phyloP scores from a whole-genome alignment of 2,113 vertebrate species.

The Etia nguti region DNA sequence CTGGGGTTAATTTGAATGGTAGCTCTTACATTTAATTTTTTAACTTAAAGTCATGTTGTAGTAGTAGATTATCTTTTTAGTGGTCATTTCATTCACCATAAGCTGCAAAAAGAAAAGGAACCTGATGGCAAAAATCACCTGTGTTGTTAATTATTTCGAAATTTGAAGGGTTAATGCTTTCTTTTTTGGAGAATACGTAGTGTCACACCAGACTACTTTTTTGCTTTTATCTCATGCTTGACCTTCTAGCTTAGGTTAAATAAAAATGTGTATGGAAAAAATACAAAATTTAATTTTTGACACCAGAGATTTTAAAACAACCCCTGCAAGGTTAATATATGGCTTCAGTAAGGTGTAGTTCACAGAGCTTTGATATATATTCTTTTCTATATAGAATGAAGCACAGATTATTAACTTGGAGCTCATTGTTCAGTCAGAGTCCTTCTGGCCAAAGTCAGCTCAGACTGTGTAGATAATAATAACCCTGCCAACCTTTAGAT shows the following conservation, averaged over 20 bases:
- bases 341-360: background rate
- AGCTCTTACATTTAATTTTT: background rate
- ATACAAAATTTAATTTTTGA: background rate
- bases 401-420: slow-evolving; percentile 44
- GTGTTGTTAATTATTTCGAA: background rate
- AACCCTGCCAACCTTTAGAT: slow-evolving; percentile 44
- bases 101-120: background rate
- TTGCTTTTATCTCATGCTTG: background rate
- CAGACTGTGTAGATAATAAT: slow-evolving; percentile 41
- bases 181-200: background rate
- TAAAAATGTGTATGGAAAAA: background rate
- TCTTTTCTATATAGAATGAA: slow-evolving; percentile 18
- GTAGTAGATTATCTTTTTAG: background rate
- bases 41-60: background rate
- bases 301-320: background rate
- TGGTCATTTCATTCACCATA: background rate
- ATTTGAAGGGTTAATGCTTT: background rate
- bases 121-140: background rate
- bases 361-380: slow-evolving; percentile 14
- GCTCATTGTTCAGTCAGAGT: slow-evolving; percentile 26
- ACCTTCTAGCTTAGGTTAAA: background rate
- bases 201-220: background rate
- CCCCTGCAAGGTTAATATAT: slow-evolving; percentile 8
- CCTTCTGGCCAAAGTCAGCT: slow-evolving; percentile 19
- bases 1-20: background rate